Evolutionary conservation across 2,888 invertebrate genomes (phyloP), one percentile per base, ranked within the genome.

Genomic region (Druceiella hillmani): DNA sequence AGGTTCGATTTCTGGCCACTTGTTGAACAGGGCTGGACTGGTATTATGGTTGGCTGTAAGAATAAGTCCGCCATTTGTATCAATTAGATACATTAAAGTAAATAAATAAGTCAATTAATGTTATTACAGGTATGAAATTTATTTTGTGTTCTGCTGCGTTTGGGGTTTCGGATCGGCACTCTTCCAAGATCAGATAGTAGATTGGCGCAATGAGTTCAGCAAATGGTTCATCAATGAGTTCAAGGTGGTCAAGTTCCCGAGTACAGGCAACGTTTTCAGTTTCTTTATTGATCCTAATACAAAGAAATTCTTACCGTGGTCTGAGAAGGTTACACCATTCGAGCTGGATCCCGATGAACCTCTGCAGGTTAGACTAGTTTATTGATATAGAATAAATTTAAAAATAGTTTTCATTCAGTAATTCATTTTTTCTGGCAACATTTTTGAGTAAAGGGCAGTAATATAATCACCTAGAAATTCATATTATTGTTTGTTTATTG

Each of bases 161-260:
- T 95, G 95, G 94, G 90, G 93, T 0, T 97, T 95, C 56, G 95
- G 95, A 2, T 91, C 94, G 0, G 81, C 85, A 0, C 75, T 89
- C 39, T 93, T 89, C 62, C 91, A 91, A 73, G 94, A 94, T 67
- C 84, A 92, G 71, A 68, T 91, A 26, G 76, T 87, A 3, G 94
- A 95, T 59, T 90, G 93, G 83, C 78, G 94, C 27, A 85, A 85
- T 50, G 95, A 95, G 57, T 95, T 95, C 60, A 89, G 87, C 56
- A 94, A 92, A 61, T 95, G 94, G 94, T 97, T 92, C 76, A 72
- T 78, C 12, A 87, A 83, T 47, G 95, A 95, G 64, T 95, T 93
- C 61, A 94, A 92, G 63, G 76, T 85, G 1, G 78, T 95, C 15
- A 89, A 88, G 62, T 93, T 94, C 62, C 94, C 95, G 0, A 55